Base-by-base conservation (phyloP, 2,797 vertebrate species). In the Galaxias olidus region DNA sequence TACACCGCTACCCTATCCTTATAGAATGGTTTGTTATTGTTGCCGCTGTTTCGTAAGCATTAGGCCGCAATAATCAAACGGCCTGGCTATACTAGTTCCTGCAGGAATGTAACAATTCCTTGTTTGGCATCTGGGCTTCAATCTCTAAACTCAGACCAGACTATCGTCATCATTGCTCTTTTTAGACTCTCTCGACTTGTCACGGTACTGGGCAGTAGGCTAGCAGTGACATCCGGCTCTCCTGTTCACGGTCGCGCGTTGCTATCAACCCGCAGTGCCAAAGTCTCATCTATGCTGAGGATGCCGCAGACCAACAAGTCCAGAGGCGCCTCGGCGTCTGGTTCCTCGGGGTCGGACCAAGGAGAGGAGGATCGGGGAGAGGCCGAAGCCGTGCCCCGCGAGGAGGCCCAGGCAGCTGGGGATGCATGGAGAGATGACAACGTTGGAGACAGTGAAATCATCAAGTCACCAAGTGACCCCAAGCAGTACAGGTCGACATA, bases 401-500 rank as follows among this genome's bases (percentile, higher is more conserved):
- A 69, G 60, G 79, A 79, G 59, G 68, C 57, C 54, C 66, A 9
- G 65, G 60, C 57, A 48, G 59, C 49, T 0, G 69, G 47, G n/a
- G 79, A 73, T 4, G 6, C 65, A 40, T 73, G 81, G 76, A 74
- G 79, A 73, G 77, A 81, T 4, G 81, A 76, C 13, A 94, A 92
- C 74, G 66, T 81, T 12, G 94, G 96, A 66, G 95, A 98, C 73
- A 59, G 87, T 0, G 91, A 93, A 52, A 96, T 98, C 76, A 85
- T 94, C 72, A 98, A 97, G 80, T 98, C 96, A 14, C 96, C 96
- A 64, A 97, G 94, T 86, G 97, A 98, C 81, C 95, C 95, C 68
- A 98, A 98, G 87, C 92, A 96, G 65, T 98, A 98, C 93, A 94
- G 96, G 96, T 98, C 86, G 15, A 10, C 3, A 14, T 30, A 48